phyloP scores from a whole-genome alignment of 1,140 invertebrate species.

The Tigriopus japonicus region DNA sequence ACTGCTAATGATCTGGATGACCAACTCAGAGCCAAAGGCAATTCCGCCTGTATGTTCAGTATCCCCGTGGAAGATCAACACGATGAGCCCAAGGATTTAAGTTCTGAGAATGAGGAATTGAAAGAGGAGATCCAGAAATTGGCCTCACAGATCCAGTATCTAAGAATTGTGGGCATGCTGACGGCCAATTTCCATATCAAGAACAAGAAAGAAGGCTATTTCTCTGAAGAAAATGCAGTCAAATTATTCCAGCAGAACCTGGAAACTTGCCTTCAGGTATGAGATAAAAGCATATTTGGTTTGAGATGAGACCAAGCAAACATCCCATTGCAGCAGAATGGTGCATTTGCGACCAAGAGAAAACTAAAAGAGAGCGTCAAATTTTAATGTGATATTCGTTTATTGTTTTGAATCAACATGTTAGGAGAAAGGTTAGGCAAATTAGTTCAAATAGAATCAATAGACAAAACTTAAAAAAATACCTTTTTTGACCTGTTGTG shows the following conservation, averaged over 20 bases:
- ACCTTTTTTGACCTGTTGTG: no score
- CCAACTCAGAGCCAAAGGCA: constrained; percentile 48
- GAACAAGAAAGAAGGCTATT: constrained; percentile 56
- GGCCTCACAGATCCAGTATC: constrained; percentile 72
- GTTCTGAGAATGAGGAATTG: constrained; percentile 71
- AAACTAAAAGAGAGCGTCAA: no score
- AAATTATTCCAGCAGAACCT: constrained; percentile 14
- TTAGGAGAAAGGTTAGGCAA: no score
- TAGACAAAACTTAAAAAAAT: no score
- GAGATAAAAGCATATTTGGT: no score
- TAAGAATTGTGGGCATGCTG: constrained; percentile 82
- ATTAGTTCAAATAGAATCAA: no score
- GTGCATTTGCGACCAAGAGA: no score
- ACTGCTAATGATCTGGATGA: constrained; percentile 71
- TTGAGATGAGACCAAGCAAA: no score
- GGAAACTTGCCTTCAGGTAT: no score
- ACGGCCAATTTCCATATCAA: constrained; percentile 70
- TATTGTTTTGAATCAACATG: no score
- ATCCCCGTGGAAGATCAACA: constrained; percentile 58
- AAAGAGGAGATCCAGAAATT: constrained; percentile 80
- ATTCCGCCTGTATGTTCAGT: constrained; percentile 60
- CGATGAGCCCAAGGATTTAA: constrained; percentile 60
- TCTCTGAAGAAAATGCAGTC: constrained; percentile 24
- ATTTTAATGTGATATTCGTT: no score
- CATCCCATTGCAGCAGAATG: no score